These are phyloP conservation scores for Dermolepida albohirtum DNA, from an alignment of 2,888 invertebrate species.

Conservation along the genomic window DNA sequence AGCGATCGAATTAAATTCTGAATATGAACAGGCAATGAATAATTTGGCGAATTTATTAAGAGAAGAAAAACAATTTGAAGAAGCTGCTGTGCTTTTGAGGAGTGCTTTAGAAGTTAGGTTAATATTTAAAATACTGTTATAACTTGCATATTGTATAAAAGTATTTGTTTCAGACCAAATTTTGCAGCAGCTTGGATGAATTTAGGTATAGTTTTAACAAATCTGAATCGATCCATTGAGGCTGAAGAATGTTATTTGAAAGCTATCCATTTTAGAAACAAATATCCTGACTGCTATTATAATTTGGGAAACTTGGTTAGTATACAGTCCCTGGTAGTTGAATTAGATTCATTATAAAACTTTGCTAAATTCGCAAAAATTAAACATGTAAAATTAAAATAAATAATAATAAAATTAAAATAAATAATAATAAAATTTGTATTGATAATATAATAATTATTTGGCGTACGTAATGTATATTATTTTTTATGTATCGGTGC, in stretches of 20 bases:
- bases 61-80: conserved; percentile 73
- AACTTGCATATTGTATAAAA: not conserved
- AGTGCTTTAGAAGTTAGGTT: conserved; percentile 81
- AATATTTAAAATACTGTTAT: conserved; percentile 43
- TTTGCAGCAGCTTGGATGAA: conserved; percentile 99
- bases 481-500: no score
- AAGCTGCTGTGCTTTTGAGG: conserved; percentile 80
- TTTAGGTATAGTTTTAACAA: conserved; percentile 90
- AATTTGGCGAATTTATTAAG: conserved; percentile 90
- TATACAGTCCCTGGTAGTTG: not conserved
- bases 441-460: no score
- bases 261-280: conserved; percentile 80
- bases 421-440: no score
- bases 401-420: no score
- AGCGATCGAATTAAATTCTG: conserved; percentile 73
- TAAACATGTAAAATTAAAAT: no score
- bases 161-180: conserved; percentile 71
- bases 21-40: conserved; percentile 93
- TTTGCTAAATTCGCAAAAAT: no score
- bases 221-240: conserved; percentile 75
- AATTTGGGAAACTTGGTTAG: conserved; percentile 93
- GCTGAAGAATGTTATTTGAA: conserved; percentile 84
- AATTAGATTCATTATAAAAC: not conserved
- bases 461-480: no score
- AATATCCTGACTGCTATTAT: conserved; percentile 93